Evolutionary conservation across 2,888 invertebrate genomes (phyloP), one percentile per base, ranked within the genome.

Genomic region (Xestia ashworthii): DNA sequence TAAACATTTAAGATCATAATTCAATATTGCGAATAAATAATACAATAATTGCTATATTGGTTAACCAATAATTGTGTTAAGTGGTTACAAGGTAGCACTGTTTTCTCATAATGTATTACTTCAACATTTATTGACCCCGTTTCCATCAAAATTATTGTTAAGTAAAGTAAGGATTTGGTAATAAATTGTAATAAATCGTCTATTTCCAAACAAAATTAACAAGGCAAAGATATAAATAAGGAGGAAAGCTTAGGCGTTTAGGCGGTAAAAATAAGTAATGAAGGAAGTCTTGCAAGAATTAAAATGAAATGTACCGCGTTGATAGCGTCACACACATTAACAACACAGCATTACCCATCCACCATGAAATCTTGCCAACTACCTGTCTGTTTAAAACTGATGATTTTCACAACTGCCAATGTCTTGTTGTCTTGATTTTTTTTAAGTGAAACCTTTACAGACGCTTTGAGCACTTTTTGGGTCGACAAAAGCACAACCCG

Each of bases 21-120:
- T 46, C 16, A 64, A 32, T 25, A 65, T 64, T 46, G 12, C n/a
- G 8, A 44, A 53, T n/a, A 32, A 32, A 19, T 32, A 53, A 5
- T 62, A 25, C 14, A 55, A 38, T 55, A 16, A 76, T 65, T 50
- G 38, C 19, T 64, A 32, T 32, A 44, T 19, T 72, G 12, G 22
- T 41, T 41, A 62, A 53, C 14, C 32, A 62, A 48, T 66, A 11
- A 38, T 41, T 16, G 25, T 48, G 41, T 25, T 16, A 22, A 71
- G 41, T 60, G 25, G 50, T 73, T 41, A 14, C 4, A 19, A 50
- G n/a, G 44, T 53, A n/a, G 0, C 19, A n/a, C 16, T 53, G 50
- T 74, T 74, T 74, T 75, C 53, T 12, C 5, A 44, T 67, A 32
- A 60, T 48, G 41, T 22, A 65, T 46, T 46, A 32, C 72, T 71